phyloP scores from a whole-genome alignment of 92 coral and sea anemone genomes.

The Epizoanthus fatuus region DNA sequence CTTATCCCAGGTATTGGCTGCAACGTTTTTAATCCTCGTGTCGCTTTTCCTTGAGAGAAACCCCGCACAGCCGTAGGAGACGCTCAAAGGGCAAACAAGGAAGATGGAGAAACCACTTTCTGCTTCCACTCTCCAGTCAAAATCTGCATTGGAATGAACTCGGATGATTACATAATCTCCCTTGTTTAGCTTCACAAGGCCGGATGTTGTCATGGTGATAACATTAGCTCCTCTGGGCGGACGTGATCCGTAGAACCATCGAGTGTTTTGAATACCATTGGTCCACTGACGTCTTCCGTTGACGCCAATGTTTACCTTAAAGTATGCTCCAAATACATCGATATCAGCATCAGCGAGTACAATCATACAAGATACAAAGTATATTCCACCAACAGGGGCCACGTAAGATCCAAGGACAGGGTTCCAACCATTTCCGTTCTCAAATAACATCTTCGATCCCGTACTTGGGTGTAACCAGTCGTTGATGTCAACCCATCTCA shows the following conservation, averaged over 20 bases:
- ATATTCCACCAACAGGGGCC: slow-evolving; percentile 64
- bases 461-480: slow-evolving; percentile 45
- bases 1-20: slow-evolving; percentile 56
- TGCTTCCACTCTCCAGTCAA: slow-evolving; percentile 60
- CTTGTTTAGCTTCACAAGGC: slow-evolving; percentile 46
- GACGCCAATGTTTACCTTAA: slow-evolving; percentile 65
- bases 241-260: slow-evolving; percentile 41
- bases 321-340: slow-evolving; percentile 32
- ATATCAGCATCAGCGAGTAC: slow-evolving; percentile 47
- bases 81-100: slow-evolving; percentile 60
- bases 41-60: slow-evolving; percentile 72
- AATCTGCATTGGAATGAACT: slow-evolving; percentile 50
- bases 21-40: slow-evolving; percentile 48
- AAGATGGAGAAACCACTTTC: slow-evolving; percentile 65
- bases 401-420: slow-evolving; percentile 55
- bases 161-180: slow-evolving; percentile 70
- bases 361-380: slow-evolving; percentile 59
- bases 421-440: slow-evolving; percentile 59
- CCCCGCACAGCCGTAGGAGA: slow-evolving; percentile 61
- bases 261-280: slow-evolving; percentile 70
- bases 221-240: slow-evolving; percentile 33
- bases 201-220: slow-evolving; percentile 65
- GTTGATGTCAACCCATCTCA: slow-evolving; percentile 52
- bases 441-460: slow-evolving; percentile 25
- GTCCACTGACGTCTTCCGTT: slow-evolving; percentile 43